Evolutionary conservation across 1,140 invertebrate genomes (phyloP).

Genomic region (Megathymus violae): DNA sequence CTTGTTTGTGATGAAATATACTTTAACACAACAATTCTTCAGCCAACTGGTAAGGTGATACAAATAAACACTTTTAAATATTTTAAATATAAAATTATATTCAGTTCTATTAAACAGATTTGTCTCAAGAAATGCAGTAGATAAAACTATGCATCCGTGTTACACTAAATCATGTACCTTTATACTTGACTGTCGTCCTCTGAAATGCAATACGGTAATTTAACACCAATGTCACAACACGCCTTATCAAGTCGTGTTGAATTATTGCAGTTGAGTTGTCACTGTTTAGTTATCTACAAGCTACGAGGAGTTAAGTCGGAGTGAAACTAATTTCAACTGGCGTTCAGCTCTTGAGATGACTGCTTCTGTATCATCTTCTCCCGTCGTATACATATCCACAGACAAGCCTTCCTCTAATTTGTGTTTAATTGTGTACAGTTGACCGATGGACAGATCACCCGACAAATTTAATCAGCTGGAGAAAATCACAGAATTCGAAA

Average conservation of each 20-base stretch:
- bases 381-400: background rate
- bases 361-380: background rate
- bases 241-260: conserved; percentile 63
- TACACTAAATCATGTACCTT: background rate
- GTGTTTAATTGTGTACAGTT: background rate
- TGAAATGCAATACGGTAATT: conserved; percentile 42
- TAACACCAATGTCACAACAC: conserved; percentile 58
- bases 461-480: too few species aligned
- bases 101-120: too few species aligned
- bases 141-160: background rate
- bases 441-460: too few species aligned
- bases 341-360: background rate
- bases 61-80: too few species aligned
- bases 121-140: too few species aligned
- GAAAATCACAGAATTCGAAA: too few species aligned
- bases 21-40: too few species aligned
- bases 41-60: too few species aligned
- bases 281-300: conserved; percentile 2
- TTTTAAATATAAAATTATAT: too few species aligned
- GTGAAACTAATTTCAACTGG: conserved; percentile 15
- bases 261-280: conserved; percentile 48
- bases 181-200: background rate
- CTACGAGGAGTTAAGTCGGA: conserved; percentile 10
- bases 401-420: background rate
- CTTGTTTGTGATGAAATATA: too few species aligned